Percentiles rank a stretch among this genome's conserved stretches.
phyloP scores from a whole-genome alignment of 1,140 invertebrate genomes.

The Drosophila repleta region DNA sequence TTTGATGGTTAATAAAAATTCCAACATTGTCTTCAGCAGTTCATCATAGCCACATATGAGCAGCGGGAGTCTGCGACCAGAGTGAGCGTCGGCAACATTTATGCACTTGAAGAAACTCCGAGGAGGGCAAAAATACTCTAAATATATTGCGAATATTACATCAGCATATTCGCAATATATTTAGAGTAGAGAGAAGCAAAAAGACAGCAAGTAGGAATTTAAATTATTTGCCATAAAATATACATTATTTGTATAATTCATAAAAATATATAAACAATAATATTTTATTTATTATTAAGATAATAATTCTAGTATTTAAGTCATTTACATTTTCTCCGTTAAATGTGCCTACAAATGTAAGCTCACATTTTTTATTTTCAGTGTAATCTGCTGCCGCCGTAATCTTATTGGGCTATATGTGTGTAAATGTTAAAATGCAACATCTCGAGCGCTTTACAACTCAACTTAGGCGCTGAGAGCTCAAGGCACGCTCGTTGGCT shows the following conservation, averaged over 20 bases:
- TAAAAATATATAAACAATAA: no score
- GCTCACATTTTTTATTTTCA: constrained; percentile 2
- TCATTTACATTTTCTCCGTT: no score
- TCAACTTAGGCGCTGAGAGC: constrained; percentile 39
- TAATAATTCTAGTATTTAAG: no score
- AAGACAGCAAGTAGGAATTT: not conserved
- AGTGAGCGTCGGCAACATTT: constrained; percentile 59
- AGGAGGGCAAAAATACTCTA: not conserved
- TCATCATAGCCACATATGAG: constrained; percentile 71
- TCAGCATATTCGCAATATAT: no score
- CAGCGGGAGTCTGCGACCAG: constrained; percentile 46
- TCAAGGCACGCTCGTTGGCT: constrained; percentile 30
- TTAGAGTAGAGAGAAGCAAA: no score
- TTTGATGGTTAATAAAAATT: constrained; percentile 83
- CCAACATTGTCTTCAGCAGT: constrained; percentile 78
- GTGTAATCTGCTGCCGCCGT: constrained; percentile 15
- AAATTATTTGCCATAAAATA: constrained; percentile 6
- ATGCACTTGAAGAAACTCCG: constrained; percentile 22
- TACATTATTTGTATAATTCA: no score
- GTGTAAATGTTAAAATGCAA: constrained; percentile 35
- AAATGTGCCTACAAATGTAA: no score
- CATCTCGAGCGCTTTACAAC: constrained; percentile 41
- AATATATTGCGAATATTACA: no score
- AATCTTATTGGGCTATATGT: constrained; percentile 27
- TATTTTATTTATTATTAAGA: no score